Percentiles rank a stretch among this genome's conserved stretches.
phyloP scores from a whole-genome alignment of 1,140 invertebrate genomes.

The Drosophila aff. region DNA sequence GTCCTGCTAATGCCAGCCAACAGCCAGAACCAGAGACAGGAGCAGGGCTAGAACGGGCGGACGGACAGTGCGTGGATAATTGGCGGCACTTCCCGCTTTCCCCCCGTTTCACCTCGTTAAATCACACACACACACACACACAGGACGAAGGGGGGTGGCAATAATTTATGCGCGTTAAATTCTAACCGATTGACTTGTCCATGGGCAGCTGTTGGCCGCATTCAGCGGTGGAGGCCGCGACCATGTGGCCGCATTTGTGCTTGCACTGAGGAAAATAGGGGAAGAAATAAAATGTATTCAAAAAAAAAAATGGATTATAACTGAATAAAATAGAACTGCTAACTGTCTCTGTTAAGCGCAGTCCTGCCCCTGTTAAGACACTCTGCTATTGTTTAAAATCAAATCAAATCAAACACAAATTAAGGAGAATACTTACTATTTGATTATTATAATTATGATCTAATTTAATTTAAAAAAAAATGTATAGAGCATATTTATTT shows the following conservation, averaged over 20 bases:
- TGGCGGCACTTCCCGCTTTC: conserved; percentile 35
- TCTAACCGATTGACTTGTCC: conserved; percentile 68
- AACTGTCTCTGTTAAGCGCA: too few relatives aligned
- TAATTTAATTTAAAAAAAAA: too few relatives aligned
- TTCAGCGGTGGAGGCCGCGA: conserved; percentile 13
- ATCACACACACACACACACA: conserved; percentile 9
- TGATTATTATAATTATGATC: too few relatives aligned
- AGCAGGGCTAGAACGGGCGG: not conserved
- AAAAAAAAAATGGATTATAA: not conserved
- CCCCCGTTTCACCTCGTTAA: conserved; percentile 47
- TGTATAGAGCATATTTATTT: too few relatives aligned
- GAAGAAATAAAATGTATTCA: not conserved
- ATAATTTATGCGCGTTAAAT: conserved; percentile 69
- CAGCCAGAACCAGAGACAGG: too few relatives aligned
- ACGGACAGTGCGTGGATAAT: conserved; percentile 60
- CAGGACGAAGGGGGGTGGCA: not conserved
- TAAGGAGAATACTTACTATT: too few relatives aligned
- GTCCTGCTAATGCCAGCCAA: not conserved
- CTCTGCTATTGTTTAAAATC: too few relatives aligned
- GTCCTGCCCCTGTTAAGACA: too few relatives aligned
- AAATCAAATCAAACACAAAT: too few relatives aligned
- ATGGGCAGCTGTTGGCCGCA: conserved; percentile 41
- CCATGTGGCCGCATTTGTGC: not conserved
- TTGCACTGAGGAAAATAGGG: not conserved
- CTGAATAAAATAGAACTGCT: too few relatives aligned